These are phyloP conservation scores for Galaxea fascicularis DNA, from an alignment of 92 coral and sea anemone genomes.

Conservation along the genomic window DNA sequence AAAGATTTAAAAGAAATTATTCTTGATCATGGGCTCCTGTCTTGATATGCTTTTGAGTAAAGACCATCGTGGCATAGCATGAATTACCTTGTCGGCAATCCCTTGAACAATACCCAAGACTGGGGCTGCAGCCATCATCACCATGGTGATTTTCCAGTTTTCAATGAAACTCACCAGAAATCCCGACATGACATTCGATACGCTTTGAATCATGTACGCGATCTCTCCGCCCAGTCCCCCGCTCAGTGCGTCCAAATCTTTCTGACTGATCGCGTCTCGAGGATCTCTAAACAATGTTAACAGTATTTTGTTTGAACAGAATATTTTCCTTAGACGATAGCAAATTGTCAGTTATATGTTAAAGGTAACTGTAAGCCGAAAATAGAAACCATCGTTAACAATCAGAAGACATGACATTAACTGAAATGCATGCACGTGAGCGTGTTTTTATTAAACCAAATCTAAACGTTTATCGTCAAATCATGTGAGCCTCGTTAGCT, in stretches of 20 bases:
- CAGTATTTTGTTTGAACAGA: not conserved
- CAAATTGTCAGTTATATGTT: too few relatives aligned
- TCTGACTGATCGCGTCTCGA: constrained; percentile 22
- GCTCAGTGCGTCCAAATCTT: constrained; percentile 66
- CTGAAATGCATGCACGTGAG: too few relatives aligned
- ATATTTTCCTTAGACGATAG: not conserved
- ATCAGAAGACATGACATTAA: too few relatives aligned
- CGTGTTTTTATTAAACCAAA: too few relatives aligned
- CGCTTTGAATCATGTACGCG: constrained; percentile 83
- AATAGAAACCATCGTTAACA: too few relatives aligned
- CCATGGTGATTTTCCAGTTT: constrained; percentile 93
- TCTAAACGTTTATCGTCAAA: too few relatives aligned
- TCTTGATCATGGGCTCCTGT: not conserved
- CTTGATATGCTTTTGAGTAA: not conserved
- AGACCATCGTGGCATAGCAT: too few relatives aligned
- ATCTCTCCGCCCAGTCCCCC: constrained; percentile 91
- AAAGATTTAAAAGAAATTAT: not conserved
- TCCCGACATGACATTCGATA: constrained; percentile 84
- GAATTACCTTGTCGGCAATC: constrained; percentile 77
- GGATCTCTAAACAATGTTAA: constrained; percentile 30
- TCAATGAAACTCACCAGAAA: constrained; percentile 89
- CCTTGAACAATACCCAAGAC: constrained; percentile 80
- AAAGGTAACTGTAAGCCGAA: too few relatives aligned
- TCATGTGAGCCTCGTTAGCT: constrained; percentile 66
- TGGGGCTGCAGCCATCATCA: constrained; percentile 91